Evolutionary conservation across 2,888 invertebrate genomes (phyloP).

Genomic region (Cephonodes hylas): DNA sequence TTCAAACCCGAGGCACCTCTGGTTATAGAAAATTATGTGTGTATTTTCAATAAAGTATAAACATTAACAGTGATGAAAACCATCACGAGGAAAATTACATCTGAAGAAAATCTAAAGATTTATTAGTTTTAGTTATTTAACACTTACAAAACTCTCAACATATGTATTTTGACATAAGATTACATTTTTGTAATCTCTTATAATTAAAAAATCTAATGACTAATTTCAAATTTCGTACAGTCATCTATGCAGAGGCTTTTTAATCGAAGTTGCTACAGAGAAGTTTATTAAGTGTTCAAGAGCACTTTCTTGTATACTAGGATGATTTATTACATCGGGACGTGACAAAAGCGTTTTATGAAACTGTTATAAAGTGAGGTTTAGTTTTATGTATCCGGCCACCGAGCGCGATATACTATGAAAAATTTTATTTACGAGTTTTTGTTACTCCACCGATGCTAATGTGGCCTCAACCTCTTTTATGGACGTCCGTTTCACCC

Average conservation of each 20-base stretch:
- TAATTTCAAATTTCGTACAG: background rate
- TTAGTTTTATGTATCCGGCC: slow-evolving; percentile 2
- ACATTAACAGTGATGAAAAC: too few species aligned
- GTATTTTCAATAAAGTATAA: too few species aligned
- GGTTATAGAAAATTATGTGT: too few species aligned
- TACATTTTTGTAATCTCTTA: too few species aligned
- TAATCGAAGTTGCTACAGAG: background rate
- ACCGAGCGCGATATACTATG: background rate
- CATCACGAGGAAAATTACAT: too few species aligned
- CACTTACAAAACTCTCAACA: too few species aligned
- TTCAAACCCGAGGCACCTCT: too few species aligned
- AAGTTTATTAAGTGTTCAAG: background rate
- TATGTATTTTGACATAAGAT: too few species aligned
- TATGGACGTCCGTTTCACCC: slow-evolving; percentile 2
- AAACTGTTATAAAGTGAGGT: slow-evolving; percentile 1
- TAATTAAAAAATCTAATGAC: too few species aligned
- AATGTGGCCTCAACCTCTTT: slow-evolving; percentile 9
- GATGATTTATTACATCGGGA: background rate
- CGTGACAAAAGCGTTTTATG: slow-evolving; percentile 5
- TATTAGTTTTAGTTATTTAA: too few species aligned
- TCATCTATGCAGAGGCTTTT: background rate
- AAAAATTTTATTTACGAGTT: slow-evolving; percentile 5
- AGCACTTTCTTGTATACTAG: background rate
- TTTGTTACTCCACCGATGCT: background rate
- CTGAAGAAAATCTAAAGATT: too few species aligned